Evolutionary conservation across 2,888 invertebrate genomes (phyloP).

Genomic region (Chrysotoxum bicinctum): DNA sequence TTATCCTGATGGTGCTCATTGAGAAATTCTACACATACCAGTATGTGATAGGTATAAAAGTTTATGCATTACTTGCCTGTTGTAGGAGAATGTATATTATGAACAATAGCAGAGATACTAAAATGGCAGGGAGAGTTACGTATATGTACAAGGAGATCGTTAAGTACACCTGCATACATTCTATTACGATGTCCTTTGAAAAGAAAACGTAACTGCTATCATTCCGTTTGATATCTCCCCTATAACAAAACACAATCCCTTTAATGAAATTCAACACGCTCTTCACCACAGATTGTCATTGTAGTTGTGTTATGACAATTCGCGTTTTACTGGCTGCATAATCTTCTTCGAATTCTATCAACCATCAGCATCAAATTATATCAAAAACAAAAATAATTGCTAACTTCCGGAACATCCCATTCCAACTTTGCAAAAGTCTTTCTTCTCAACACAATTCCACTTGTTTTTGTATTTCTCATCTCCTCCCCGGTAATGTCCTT

Average conservation of each 20-base stretch:
- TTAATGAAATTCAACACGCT: background rate
- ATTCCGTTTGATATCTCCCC: background rate
- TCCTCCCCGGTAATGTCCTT: conserved; percentile 10
- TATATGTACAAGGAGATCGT: background rate
- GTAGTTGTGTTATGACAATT: background rate
- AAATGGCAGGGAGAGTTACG: background rate
- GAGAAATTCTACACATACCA: background rate
- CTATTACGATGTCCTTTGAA: background rate
- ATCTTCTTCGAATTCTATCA: background rate
- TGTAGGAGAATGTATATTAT: background rate
- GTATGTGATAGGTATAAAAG: background rate
- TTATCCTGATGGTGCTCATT: background rate
- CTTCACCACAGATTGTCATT: background rate
- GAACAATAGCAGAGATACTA: background rate
- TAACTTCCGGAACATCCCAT: conserved; percentile 9
- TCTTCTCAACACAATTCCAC: conserved; percentile 1
- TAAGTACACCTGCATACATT: background rate
- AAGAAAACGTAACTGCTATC: background rate
- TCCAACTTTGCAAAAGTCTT: background rate
- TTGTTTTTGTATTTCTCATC: conserved; percentile 23
- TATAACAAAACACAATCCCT: background rate
- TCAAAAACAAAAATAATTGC: background rate
- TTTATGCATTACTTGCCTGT: background rate
- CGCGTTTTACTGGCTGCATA: background rate
- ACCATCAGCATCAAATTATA: background rate